These are phyloP conservation scores for Podarcis siculus DNA, from an alignment of 2,797 vertebrate species.

Conservation along the genomic window DNA sequence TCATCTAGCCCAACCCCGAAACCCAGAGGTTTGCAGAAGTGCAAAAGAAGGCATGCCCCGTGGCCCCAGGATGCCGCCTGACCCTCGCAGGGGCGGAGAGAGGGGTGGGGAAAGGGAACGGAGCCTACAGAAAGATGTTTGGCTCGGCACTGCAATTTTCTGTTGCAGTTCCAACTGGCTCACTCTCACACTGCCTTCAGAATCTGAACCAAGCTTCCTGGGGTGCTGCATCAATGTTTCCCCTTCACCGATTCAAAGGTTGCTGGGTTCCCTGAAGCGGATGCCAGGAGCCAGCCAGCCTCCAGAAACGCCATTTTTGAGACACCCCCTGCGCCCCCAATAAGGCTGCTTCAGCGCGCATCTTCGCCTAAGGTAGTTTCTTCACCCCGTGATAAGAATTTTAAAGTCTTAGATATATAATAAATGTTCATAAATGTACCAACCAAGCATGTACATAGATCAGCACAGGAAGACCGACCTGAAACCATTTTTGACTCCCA, in stretches of 20 bases:
- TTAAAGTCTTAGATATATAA: too few species aligned
- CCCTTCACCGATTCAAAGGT: neutral
- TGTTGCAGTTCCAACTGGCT: neutral
- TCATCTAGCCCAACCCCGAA: neutral
- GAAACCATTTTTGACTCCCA: too few species aligned
- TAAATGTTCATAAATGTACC: too few species aligned
- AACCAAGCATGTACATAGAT: too few species aligned
- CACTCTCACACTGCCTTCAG: neutral
- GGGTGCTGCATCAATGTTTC: neutral
- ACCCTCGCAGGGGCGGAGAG: too few species aligned
- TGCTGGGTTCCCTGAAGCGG: constrained; percentile 28
- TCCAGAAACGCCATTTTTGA: fast-evolving
- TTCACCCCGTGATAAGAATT: too few species aligned
- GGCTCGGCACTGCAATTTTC: neutral
- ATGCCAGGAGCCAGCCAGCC: constrained; percentile 15
- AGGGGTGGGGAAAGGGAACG: neutral
- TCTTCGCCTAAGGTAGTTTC: neutral
- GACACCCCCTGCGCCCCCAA: neutral
- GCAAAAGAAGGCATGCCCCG: neutral
- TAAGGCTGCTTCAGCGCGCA: neutral
- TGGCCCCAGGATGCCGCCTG: neutral
- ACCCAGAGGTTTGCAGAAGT: neutral
- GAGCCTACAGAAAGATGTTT: neutral
- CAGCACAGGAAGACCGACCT: too few species aligned
- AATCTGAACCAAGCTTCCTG: neutral